Conservation (phyloP, 2,113 vertebrate genomes). For the Jacana jacana region DNA sequence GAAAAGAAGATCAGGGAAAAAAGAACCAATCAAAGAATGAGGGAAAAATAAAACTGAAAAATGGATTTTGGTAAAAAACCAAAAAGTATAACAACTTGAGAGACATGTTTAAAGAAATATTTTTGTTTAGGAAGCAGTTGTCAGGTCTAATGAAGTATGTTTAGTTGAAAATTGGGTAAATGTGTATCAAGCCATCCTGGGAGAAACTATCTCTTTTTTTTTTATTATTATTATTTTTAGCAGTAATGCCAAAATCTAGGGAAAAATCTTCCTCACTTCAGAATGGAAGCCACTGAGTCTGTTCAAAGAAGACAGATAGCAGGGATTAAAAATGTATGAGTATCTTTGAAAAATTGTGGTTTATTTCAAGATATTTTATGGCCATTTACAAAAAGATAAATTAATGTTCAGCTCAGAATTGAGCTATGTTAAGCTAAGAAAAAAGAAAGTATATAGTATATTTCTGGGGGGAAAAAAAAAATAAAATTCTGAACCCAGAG, state of each 20-base stretch:
- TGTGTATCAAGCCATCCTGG: not conserved
- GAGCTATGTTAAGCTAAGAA: not conserved
- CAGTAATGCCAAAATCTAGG: not conserved
- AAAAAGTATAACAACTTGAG: not conserved
- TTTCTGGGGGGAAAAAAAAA: not conserved
- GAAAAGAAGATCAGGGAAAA: not conserved
- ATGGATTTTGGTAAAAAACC: not conserved
- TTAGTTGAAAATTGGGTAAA: not conserved
- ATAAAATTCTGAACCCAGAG: not conserved
- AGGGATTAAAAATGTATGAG: not conserved
- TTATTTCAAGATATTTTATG: not conserved
- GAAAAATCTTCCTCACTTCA: not conserved
- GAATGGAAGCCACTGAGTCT: not conserved
- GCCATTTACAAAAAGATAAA: not conserved
- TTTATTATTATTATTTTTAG: too few species aligned
- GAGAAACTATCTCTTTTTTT: not conserved
- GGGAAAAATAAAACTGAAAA: not conserved
- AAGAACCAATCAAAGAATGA: not conserved
- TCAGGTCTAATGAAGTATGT: not conserved
- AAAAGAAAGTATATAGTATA: not conserved
- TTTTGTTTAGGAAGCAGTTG: slow-evolving; percentile 1
- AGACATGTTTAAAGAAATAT: not conserved
- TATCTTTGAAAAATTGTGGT: not conserved
- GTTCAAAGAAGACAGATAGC: not conserved
- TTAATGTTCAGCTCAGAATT: not conserved